Base-by-base conservation (phyloP, 1,140 invertebrate species). In the Aphelenchoides avenae region DNA sequence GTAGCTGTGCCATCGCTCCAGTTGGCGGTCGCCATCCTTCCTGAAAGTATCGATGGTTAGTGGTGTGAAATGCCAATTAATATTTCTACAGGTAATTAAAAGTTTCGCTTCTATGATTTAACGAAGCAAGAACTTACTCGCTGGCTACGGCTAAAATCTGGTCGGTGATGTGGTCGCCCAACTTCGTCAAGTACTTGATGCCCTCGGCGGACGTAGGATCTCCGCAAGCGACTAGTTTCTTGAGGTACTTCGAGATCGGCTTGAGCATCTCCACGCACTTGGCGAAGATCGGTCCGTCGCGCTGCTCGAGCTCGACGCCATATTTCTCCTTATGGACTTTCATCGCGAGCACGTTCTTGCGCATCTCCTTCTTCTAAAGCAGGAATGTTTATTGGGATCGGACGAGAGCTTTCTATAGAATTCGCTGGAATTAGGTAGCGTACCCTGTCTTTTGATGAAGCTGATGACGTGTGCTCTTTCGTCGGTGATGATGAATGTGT, bases 231-330 rank as follows among this genome's bases (percentile, higher is more conserved):
- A 49, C 53, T 41, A 72, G 47, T 44, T 63, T 61, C 40, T 71
- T 71, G 29, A 72, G 58, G 39, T 70, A 70, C 37, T 72, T 72
- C 5, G 53, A 42, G 6, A 73, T 64, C 1, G 70, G 70, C 33
- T 56, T 40, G 33, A 73, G 55, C 18, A 72, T 37, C 2, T 63
- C 70, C 3, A 75, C 71, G 29, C 70, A 72, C 52, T 72, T 65
- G 29, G 40, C 26, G 48, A 71, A 71, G 3, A 52, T 47, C 22
- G 51, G 31, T 0, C 51, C 48, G 15, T 52, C 61, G 13, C 41
- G 53, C 34, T 72, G 57, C 5, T 68, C 57, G 27, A 71, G 42
- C 24, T 53, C 60, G 4, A 37, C 11, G 27, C 54, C 58, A 34
- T 69, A 68, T 24, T 55, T 69, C 13, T 46, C 36, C 37, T 49